Evolutionary conservation across 1,140 invertebrate species (phyloP), one percentile per base, ranked within the genome.

Genomic region (Stegodyphus mimosarum): DNA sequence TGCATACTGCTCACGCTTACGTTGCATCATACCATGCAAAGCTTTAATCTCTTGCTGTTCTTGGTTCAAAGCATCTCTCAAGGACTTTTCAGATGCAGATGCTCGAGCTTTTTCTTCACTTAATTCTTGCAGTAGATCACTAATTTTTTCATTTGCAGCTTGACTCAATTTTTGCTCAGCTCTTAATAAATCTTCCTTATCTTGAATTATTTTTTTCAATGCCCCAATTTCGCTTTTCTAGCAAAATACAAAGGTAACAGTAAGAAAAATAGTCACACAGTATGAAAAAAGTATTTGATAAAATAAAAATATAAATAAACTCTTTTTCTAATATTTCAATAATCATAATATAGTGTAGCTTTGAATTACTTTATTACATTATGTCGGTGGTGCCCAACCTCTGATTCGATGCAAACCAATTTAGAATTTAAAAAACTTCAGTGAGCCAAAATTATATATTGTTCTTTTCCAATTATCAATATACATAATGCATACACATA

Each of bases 161-260:
- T 86, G 75, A 11, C 9, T 49, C 49, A 51, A 48, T 33, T 86
- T 79, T 48, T 86, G 83, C 48, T 86, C 83, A 48, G 33, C 49
- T 17, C 51, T 72, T 5, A 86, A 50, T 3, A 70, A 53, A 64
- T 78, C 75, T 6, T 86, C 83, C 49, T 78, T 86, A 66, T 86
- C 83, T 86, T 86, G 80, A n/a, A 87, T 75, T 52, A 84, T 13
- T 64, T 87, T 84, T n/a, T 85, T 87, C 55, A 87, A 70, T 15
- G 66, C 5, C 33, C 60, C 70, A 18, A 84, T 60, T 55, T 83
- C 81, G 75, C 71, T 66, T 79, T 85, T 84, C 77, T 84, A 71
- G 51, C n/a, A 51, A 51, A 63, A 13, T 17, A 63, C 15, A 18
- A 76, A 11, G 15, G 6, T 50, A 55, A 17, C 10, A 17, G n/a